Evolutionary conservation across 1,140 invertebrate genomes (phyloP).

Genomic region (Pseudomyrmex pallidus): DNA sequence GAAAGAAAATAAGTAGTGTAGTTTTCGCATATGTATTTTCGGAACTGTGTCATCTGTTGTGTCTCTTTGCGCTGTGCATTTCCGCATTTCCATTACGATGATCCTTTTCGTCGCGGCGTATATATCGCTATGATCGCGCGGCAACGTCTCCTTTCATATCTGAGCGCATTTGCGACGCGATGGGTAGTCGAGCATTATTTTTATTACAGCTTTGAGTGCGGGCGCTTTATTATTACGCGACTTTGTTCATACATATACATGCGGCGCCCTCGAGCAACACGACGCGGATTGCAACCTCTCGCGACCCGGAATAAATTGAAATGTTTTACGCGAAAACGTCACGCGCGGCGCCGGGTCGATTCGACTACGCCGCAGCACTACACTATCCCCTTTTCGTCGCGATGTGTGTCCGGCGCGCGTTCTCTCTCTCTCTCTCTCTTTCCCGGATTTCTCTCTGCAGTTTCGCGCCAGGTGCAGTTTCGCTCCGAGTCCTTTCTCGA

Average conservation of each 20-base stretch:
- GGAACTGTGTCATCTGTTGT: not conserved
- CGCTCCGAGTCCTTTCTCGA: constrained; percentile 1
- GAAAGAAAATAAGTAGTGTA: constrained; percentile 6
- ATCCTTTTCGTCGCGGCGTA: constrained; percentile 3
- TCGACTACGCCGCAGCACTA: no score
- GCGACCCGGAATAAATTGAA: constrained; percentile 68
- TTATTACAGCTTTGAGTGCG: constrained; percentile 70
- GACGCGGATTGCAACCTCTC: not conserved
- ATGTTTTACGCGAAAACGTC: constrained; percentile 69
- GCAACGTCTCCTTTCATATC: constrained; percentile 14
- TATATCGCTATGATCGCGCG: constrained; percentile 25
- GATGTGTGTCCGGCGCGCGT: not conserved
- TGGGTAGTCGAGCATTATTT: constrained; percentile 63
- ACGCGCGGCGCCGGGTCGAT: constrained; percentile 9
- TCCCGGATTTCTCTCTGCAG: not conserved
- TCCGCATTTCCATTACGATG: constrained; percentile 26
- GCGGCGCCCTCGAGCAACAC: not conserved
- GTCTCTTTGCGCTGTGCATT: constrained; percentile 34
- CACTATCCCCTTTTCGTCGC: not conserved
- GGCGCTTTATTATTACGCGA: constrained; percentile 68
- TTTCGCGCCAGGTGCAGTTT: constrained; percentile 11
- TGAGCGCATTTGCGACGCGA: constrained; percentile 14
- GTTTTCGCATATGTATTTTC: constrained; percentile 4
- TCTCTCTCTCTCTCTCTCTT: not conserved
- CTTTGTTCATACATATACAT: constrained; percentile 50